Conservation (phyloP, 2,113 vertebrate genomes). For the Steatornis caripensis region DNA sequence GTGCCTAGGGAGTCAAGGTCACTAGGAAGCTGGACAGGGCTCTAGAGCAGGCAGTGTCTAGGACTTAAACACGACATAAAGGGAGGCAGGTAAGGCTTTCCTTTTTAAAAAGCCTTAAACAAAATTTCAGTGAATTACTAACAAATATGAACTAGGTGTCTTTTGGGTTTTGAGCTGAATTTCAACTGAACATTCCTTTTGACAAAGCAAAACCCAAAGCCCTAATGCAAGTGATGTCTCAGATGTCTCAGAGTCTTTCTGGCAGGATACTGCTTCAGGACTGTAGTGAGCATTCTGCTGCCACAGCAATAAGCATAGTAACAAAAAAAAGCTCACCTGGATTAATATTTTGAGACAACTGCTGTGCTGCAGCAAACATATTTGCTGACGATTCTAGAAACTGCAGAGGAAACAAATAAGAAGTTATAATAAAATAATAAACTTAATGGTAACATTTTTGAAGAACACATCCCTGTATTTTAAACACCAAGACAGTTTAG, state of each 20-base stretch:
- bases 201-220: not conserved
- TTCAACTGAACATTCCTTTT: not conserved
- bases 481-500: not conserved
- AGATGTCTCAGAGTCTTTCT: not conserved
- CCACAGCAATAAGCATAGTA: not conserved
- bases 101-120: not conserved
- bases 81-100: fast-evolving
- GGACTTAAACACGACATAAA: not conserved
- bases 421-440: not conserved
- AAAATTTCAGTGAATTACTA: not conserved
- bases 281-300: not conserved
- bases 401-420: conserved; percentile 64
- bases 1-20: not conserved
- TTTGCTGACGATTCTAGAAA: conserved; percentile 88
- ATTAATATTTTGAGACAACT: conserved; percentile 76
- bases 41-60: not conserved
- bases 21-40: not conserved
- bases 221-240: not conserved
- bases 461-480: not conserved
- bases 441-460: not conserved
- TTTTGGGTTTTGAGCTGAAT: not conserved
- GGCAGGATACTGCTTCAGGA: fast-evolving
- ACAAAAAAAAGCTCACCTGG: conserved; percentile 75
- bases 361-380: conserved; percentile 89
- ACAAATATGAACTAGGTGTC: not conserved